phyloP scores from a whole-genome alignment of 2,888 invertebrate genomes.

The Diadegma fenestrale region DNA sequence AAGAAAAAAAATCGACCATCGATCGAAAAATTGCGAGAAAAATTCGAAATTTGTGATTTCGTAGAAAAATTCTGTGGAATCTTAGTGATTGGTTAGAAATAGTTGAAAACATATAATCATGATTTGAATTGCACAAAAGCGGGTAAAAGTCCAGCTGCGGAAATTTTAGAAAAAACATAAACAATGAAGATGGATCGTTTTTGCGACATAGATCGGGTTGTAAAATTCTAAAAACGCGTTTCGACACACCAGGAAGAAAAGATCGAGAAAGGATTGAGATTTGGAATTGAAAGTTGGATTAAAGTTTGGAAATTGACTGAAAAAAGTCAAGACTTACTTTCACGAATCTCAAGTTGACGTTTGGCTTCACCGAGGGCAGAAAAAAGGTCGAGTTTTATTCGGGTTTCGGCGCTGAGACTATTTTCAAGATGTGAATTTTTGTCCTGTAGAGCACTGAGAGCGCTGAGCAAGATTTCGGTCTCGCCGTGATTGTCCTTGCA shows the following conservation, averaged over 20 bases:
- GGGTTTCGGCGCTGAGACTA: conserved; percentile 97
- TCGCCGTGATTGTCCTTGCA: conserved; percentile 89
- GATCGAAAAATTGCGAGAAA: neutral
- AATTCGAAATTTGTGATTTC: neutral
- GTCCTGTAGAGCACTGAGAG: conserved; percentile 94
- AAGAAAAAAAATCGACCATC: too few species aligned
- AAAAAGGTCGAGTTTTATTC: conserved; percentile 98
- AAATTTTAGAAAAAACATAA: neutral
- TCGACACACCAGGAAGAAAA: neutral
- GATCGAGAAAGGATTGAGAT: neutral
- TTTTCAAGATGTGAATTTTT: conserved; percentile 96
- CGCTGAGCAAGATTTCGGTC: conserved; percentile 92
- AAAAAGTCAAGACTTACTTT: conserved; percentile 87
- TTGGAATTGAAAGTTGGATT: neutral
- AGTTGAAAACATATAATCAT: neutral
- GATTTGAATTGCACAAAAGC: too few species aligned
- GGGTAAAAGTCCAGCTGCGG: neutral
- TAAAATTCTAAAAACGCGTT: neutral
- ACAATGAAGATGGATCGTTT: neutral
- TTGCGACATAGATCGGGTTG: neutral
- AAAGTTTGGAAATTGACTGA: neutral
- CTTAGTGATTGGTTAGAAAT: neutral
- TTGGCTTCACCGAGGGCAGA: conserved; percentile 98
- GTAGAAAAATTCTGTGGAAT: neutral
- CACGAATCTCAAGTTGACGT: conserved; percentile 94